phyloP scores from a whole-genome alignment of 2,797 vertebrate genomes.

The Sciurus vulgaris region DNA sequence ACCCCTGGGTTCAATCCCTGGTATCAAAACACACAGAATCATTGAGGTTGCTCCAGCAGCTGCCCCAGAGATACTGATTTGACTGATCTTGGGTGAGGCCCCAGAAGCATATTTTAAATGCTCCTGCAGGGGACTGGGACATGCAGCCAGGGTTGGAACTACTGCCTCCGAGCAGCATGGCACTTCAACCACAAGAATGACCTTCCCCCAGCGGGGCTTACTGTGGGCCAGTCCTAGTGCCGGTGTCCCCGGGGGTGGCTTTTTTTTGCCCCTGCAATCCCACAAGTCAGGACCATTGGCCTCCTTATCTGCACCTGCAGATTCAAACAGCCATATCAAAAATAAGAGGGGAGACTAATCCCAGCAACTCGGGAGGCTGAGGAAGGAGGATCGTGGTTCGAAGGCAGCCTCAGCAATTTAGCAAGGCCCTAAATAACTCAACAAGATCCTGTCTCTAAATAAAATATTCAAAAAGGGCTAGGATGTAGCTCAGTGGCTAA shows the following conservation, averaged over 20 bases:
- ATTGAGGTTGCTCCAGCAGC: too few relatives aligned
- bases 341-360: too few relatives aligned
- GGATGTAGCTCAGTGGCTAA: too few relatives aligned
- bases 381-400: too few relatives aligned
- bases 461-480: too few relatives aligned
- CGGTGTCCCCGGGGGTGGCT: not conserved
- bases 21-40: not conserved
- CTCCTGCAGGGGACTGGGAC: not conserved
- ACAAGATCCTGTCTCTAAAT: too few relatives aligned
- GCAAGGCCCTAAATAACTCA: too few relatives aligned
- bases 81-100: rapidly evolving
- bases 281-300: too few relatives aligned
- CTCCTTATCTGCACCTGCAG: not conserved
- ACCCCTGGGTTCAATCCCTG: too few relatives aligned
- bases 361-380: too few relatives aligned
- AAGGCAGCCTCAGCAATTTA: too few relatives aligned
- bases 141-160: rapidly evolving
- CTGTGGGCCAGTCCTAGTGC: rapidly evolving
- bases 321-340: not conserved
- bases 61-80: not conserved
- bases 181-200: rapidly evolving
- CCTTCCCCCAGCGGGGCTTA: not conserved
- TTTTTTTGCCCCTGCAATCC: rapidly evolving
- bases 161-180: rapidly evolving
- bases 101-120: not conserved